Percentiles rank a stretch among this genome's conserved stretches.
These are phyloP conservation scores for Ictalurus furcatus DNA, from an alignment of 2,113 vertebrate species.

Conservation along the genomic window DNA sequence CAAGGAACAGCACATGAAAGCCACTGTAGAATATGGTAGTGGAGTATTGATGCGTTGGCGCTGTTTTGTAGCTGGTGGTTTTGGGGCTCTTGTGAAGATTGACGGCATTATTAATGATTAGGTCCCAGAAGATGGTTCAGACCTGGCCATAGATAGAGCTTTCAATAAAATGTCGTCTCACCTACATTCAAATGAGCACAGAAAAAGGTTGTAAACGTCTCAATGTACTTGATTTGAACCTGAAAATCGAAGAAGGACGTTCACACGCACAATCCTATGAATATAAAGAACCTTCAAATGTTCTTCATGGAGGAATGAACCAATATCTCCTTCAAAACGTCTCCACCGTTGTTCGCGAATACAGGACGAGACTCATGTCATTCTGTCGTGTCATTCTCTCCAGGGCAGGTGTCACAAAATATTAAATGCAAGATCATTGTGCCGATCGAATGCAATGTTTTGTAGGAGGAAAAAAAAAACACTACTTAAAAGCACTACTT, in stretches of 20 bases:
- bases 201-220: not conserved
- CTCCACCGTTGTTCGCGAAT: not conserved
- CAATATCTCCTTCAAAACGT: not conserved
- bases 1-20: not conserved
- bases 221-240: not conserved
- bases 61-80: not conserved
- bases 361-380: not conserved
- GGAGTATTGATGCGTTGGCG: not conserved
- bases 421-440: not conserved
- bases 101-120: not conserved
- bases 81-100: not conserved
- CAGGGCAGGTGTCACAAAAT: not conserved
- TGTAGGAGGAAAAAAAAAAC: no score
- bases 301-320: not conserved
- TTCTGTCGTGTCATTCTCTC: no score
- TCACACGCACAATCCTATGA: not conserved
- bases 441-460: not conserved
- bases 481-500: no score
- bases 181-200: not conserved
- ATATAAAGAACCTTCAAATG: not conserved
- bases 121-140: not conserved
- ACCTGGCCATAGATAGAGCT: not conserved
- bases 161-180: not conserved
- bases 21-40: not conserved
- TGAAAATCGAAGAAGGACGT: not conserved